These are phyloP conservation scores for Albula glossodonta DNA, from an alignment of 2,113 vertebrate genomes.

Conservation along the genomic window DNA sequence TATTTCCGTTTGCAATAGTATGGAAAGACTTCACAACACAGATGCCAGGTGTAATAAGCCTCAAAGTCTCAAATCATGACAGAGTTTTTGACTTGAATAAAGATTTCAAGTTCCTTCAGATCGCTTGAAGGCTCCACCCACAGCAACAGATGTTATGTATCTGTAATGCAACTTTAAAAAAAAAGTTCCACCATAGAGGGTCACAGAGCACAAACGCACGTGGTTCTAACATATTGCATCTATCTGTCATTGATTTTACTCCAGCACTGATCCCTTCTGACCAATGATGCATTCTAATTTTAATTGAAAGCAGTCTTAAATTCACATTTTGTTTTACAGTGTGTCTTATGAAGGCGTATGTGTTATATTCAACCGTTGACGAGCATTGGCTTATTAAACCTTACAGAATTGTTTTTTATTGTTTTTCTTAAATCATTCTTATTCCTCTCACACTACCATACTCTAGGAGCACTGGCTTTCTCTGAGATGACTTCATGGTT, in stretches of 20 bases:
- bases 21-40: not conserved
- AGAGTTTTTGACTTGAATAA: not conserved
- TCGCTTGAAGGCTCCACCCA: not conserved
- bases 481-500: not conserved
- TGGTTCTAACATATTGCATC: not conserved
- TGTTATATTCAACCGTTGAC: not conserved
- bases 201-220: not conserved
- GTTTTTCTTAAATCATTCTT: not conserved
- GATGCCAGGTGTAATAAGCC: conserved; percentile 3
- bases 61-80: not conserved
- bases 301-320: not conserved
- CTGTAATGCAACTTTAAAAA: not conserved
- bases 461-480: not conserved
- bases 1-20: not conserved
- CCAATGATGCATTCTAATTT: not conserved
- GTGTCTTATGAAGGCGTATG: no score
- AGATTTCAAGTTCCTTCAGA: not conserved
- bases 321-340: not conserved
- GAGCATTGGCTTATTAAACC: not conserved
- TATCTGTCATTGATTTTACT: not conserved
- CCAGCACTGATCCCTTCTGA: not conserved
- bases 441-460: not conserved
- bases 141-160: not conserved
- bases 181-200: not conserved
- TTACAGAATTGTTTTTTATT: not conserved